Evolutionary conservation across 2,797 vertebrate species (phyloP), one percentile per base, ranked within the genome.

Genomic region (Loris lydekkerianus): DNA sequence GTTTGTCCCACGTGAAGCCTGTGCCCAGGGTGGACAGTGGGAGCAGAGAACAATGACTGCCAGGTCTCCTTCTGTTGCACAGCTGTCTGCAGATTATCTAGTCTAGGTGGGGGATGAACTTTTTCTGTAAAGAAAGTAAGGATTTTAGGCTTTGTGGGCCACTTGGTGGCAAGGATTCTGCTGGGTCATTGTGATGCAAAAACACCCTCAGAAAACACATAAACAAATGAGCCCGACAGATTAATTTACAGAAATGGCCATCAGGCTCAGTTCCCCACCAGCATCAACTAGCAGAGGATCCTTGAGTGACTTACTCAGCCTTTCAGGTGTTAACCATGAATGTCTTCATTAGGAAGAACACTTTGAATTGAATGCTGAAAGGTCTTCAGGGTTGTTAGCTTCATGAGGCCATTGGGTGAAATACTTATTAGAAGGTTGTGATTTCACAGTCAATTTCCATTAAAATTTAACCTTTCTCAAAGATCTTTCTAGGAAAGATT

Each of bases 391-490:
- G 21, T 10, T 46, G 15, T 15, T 86, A 3, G 1, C 21, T 40
- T 78, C 67, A 29, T 65, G 34, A 56, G 10, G 37, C 40, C 29
- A 17, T 5, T 4, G 4, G 29, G 34, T 25, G 60, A 60, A 77
- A 25, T 53, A 25, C 53, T 86, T 46, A 37, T 49, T 69, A 2
- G 8, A 31, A 85, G 9, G 17, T 72, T 31, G 3, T 63, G 27
- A 89, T 40, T 86, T 34, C 7, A 7, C 5, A 73, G 21, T 31
- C 65, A 17, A n/a, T 86, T 43, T 46, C 72, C 90, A 82, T 14
- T 88, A 25, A 81, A 69, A 83, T 73, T 27, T 34, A 84, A 63
- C 15, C 23, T 86, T 76, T 67, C 69, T 86, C 27, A 49, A 25
- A 82, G 21, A 65, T 56, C 25, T 61, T 93, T 82, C 75, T 83